Conservation (phyloP, 2,797 vertebrate genomes). For the Epinephelus awoara region DNA sequence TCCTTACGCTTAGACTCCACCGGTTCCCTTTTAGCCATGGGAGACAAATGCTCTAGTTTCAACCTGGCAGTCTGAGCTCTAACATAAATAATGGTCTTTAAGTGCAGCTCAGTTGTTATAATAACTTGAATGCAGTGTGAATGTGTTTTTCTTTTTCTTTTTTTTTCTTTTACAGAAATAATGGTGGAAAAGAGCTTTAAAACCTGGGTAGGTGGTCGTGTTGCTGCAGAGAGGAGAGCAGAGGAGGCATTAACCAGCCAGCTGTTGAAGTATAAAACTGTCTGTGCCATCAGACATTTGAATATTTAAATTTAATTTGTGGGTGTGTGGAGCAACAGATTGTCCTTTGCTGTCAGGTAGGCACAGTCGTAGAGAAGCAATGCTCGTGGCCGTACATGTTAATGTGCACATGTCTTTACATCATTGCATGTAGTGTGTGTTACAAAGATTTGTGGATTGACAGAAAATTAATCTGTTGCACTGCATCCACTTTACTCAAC, state of each 20-base stretch:
- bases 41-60: conserved; percentile 45
- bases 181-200: conserved; percentile 23
- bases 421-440: background rate
- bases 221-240: conserved; percentile 1
- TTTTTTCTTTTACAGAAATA: conserved; percentile 9
- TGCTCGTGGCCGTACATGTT: background rate
- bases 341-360: conserved; percentile 10
- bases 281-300: background rate
- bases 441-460: too few relatives aligned
- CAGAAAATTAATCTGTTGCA: too few relatives aligned
- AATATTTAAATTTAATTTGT: conserved; percentile 2
- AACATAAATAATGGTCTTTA: conserved; percentile 64
- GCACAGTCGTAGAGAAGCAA: conserved; percentile 6
- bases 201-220: conserved; percentile 15
- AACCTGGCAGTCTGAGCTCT: conserved; percentile 46
- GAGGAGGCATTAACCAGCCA: conserved; percentile 17
- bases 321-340: background rate
- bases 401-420: background rate
- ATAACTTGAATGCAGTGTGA: conserved; percentile 58
- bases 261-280: conserved; percentile 15
- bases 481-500: too few relatives aligned
- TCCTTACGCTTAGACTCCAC: conserved; percentile 2
- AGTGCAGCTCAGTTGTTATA: conserved; percentile 61
- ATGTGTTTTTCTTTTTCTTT: background rate
- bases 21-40: background rate